Conservation (phyloP, 2,113 vertebrate species). For the Myiagra hebetior region DNA sequence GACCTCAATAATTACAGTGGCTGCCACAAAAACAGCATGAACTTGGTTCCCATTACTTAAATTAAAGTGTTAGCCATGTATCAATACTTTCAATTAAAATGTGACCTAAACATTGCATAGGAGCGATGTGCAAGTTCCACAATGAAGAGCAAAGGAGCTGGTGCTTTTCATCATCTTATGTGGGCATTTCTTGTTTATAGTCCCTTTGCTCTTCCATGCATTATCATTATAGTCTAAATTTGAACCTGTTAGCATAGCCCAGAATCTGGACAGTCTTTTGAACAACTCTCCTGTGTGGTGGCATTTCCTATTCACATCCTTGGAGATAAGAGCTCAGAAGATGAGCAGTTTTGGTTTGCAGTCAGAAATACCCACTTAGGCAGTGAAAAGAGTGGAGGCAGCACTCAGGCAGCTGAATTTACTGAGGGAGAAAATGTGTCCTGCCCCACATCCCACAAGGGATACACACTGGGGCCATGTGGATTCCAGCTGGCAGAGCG, state of each 20-base stretch:
- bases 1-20: neutral
- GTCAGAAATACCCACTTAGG: neutral
- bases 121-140: neutral
- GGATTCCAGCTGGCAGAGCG: neutral
- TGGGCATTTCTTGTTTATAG: neutral
- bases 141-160: neutral
- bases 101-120: neutral
- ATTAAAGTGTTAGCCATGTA: neutral
- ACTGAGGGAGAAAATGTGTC: neutral
- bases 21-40: neutral
- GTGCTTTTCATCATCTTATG: neutral
- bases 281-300: neutral
- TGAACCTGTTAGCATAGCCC: neutral
- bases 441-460: neutral
- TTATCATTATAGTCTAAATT: neutral
- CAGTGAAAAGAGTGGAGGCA: neutral
- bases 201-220: neutral
- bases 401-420: neutral
- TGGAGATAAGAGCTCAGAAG: neutral
- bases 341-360: neutral
- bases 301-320: neutral
- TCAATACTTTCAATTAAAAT: slow-evolving; percentile 18
- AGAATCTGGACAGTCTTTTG: neutral
- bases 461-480: neutral
- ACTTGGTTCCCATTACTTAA: neutral